Evolutionary conservation across 2,797 vertebrate species (phyloP), one percentile per base, ranked within the genome.

Genomic region (Iguana delicatissima): DNA sequence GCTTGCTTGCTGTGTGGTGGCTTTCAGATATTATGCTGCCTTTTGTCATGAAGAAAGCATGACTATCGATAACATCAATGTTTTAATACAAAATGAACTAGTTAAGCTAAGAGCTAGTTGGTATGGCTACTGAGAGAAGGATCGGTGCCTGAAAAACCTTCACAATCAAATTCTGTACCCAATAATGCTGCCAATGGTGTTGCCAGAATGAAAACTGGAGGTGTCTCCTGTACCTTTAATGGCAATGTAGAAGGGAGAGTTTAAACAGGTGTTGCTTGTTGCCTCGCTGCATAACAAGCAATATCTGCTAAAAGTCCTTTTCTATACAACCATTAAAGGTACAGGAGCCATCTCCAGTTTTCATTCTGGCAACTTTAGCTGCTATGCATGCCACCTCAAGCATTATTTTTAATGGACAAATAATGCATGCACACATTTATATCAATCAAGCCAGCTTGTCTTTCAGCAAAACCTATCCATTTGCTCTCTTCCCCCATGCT

Each of bases 21-120:
- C 20, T 92, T 89, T 59, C 74, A 73, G 57, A 84, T 8, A 64
- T 67, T 29, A 57, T 13, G 77, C 62, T 29, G 12, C 24, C 76
- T 72, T 57, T 80, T 86, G 59, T 84, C 57, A n/a, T 10, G 22
- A 69, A 81, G 50, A 64, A 91, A 87, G 73, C 46, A 16, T 67
- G 62, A 52, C 46, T 57, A 50, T 67, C 72, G 76, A 20, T n/a
- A 89, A 77, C 20, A 7, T 46, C 62, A n/a, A 6, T 22, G 80
- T 8, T 50, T 55, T 52, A 64, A 76, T 82, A 50, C 50, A 73
- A 73, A 86, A 74, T 64, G 20, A 64, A 77, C 59, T 46, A n/a
- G 84, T 80, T 29, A 79, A 69, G 10, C 46, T 20, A 86, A 86
- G 35, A 46, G 64, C 38, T 80, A 80, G n/a, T 81, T 86, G 18